A percentile compares a stretch with the other conserved stretches of the same genome.
These are phyloP conservation scores for Leptestheria dahalacensis DNA, from an alignment of 1,140 invertebrate species.

Conservation along the genomic window DNA sequence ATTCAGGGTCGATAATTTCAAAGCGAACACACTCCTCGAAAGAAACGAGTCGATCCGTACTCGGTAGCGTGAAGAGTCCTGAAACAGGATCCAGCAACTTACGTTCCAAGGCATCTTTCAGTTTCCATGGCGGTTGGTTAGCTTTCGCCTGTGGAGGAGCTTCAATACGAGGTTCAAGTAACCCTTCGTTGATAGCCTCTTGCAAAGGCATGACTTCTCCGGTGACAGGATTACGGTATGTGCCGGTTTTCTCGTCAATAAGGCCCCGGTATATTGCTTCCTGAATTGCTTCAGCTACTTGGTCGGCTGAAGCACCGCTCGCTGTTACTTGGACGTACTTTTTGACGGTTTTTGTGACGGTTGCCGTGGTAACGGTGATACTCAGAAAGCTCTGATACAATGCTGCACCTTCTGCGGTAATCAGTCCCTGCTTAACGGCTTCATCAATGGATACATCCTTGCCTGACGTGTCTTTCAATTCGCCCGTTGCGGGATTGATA, in stretches of 20 bases:
- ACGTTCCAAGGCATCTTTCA: constrained; percentile 57
- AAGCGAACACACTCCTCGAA: constrained; percentile 75
- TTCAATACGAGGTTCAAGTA: constrained; percentile 29
- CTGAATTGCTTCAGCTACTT: not conserved
- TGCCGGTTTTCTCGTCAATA: constrained; percentile 57
- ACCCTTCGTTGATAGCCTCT: constrained; percentile 47
- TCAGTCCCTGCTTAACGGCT: constrained; percentile 65
- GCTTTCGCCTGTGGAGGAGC: constrained; percentile 5
- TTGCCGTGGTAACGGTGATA: constrained; percentile 68
- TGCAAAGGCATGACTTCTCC: constrained; percentile 59
- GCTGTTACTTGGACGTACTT: constrained; percentile 49
- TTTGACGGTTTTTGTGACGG: constrained; percentile 63
- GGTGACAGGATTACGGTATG: constrained; percentile 62
- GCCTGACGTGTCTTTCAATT: constrained; percentile 62
- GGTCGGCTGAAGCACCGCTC: not conserved
- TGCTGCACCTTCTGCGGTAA: constrained; percentile 69
- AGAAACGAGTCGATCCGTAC: constrained; percentile 64
- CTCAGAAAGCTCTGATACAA: constrained; percentile 64
- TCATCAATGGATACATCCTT: constrained; percentile 65
- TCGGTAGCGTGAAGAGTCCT: constrained; percentile 72
- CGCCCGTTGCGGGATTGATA: constrained; percentile 70
- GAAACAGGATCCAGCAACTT: constrained; percentile 60
- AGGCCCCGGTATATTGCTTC: constrained; percentile 52
- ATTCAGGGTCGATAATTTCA: constrained; percentile 66
- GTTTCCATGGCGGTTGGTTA: constrained; percentile 61